These are phyloP conservation scores for Phoeniculus purpureus DNA, from an alignment of 2,797 vertebrate species.

Conservation along the genomic window DNA sequence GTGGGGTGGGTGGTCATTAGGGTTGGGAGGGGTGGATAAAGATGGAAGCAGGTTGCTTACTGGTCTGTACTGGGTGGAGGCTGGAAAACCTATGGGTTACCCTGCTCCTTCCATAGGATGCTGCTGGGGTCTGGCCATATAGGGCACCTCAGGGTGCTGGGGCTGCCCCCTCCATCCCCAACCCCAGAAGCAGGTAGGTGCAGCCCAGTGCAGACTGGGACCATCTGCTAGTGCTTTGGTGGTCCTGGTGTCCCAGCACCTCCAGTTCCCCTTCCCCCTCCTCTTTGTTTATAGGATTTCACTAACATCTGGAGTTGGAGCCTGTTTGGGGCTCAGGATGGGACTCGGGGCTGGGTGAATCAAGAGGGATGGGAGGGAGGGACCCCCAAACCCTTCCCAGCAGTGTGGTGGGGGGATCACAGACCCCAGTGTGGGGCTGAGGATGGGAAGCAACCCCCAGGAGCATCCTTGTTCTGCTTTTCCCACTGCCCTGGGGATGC, in stretches of 20 bases:
- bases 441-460: neutral
- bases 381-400: neutral
- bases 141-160: neutral
- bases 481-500: neutral
- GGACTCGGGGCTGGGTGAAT: neutral
- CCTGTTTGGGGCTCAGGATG: neutral
- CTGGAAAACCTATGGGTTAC: neutral
- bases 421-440: accelerated
- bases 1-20: accelerated
- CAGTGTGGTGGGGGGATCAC: accelerated
- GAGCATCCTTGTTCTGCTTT: neutral
- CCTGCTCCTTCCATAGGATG: neutral
- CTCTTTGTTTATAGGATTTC: constrained; percentile 44
- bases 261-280: neutral
- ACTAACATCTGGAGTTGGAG: constrained; percentile 57
- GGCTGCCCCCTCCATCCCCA: neutral
- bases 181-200: accelerated
- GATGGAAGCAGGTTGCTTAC: constrained; percentile 8
- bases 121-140: neutral
- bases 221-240: constrained; percentile 30
- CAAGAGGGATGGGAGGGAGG: neutral
- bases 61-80: neutral
- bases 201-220: neutral
- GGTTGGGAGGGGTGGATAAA: neutral
- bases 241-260: neutral